Percentiles rank a stretch among this genome's conserved stretches.
phyloP scores from a whole-genome alignment of 2,797 vertebrate genomes.

The Linurgus olivaceus region DNA sequence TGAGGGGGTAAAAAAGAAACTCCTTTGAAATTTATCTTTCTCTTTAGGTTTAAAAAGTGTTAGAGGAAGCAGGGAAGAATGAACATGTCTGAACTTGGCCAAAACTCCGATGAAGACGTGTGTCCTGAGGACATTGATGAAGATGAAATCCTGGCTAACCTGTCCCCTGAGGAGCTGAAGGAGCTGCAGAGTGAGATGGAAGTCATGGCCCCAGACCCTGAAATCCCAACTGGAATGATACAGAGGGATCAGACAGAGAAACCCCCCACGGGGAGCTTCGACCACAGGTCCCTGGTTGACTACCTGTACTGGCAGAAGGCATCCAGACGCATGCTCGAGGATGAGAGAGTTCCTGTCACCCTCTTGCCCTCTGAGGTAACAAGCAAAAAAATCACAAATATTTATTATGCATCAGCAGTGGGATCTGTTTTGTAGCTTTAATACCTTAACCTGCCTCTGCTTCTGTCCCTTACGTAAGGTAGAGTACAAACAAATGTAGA shows the following conservation, averaged over 20 bases:
- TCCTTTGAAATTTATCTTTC: not conserved
- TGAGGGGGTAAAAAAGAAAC: fast-evolving
- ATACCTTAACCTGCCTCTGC: not conserved
- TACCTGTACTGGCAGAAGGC: slow-evolving; percentile 97
- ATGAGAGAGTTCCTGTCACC: slow-evolving; percentile 89
- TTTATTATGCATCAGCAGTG: not conserved
- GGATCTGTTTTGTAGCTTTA: not conserved
- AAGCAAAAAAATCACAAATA: slow-evolving; percentile 13
- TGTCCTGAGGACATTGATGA: slow-evolving; percentile 87
- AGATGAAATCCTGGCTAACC: slow-evolving; percentile 91
- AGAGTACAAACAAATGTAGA: not conserved
- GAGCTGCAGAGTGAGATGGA: slow-evolving; percentile 96
- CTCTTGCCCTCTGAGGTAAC: slow-evolving; percentile 91
- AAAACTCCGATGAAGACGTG: slow-evolving; percentile 73
- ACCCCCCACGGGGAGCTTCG: slow-evolving; percentile 87
- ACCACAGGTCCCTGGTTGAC: slow-evolving; percentile 92
- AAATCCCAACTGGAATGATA: slow-evolving; percentile 90
- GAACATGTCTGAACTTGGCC: slow-evolving; percentile 76
- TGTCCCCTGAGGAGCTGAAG: slow-evolving; percentile 91
- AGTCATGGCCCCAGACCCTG: slow-evolving; percentile 90
- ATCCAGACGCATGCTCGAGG: slow-evolving; percentile 90
- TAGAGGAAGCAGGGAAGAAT: not conserved
- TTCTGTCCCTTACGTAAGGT: not conserved
- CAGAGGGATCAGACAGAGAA: slow-evolving; percentile 95
- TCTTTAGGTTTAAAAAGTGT: not conserved